A percentile compares a stretch with the other conserved stretches of the same genome.
These are phyloP conservation scores for Axis porcinus DNA, from an alignment of 2,113 vertebrate species.

Conservation along the genomic window DNA sequence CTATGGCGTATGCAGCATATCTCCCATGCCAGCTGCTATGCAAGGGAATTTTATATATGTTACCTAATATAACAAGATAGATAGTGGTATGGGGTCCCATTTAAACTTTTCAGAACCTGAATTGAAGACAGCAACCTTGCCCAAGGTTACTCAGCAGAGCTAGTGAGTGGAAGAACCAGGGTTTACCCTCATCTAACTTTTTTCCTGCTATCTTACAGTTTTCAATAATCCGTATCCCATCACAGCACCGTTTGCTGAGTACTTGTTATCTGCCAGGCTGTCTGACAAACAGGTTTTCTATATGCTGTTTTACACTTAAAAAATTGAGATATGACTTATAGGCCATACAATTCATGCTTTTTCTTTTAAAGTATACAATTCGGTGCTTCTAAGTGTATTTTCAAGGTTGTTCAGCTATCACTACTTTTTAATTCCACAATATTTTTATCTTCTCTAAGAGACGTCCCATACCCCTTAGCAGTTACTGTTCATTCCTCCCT, in stretches of 20 bases:
- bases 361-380: not conserved
- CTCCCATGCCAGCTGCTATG: not conserved
- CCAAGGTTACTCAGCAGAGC: conserved; percentile 16
- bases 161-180: not conserved
- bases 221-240: not conserved
- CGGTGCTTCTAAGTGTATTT: not conserved
- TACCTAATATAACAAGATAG: not conserved
- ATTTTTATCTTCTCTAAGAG: not conserved
- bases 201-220: not conserved
- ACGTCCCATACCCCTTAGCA: not conserved
- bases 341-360: not conserved
- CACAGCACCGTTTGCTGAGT: not conserved
- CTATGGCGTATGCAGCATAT: not conserved
- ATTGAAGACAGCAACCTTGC: not conserved
- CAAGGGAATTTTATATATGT: not conserved
- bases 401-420: not conserved
- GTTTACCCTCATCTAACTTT: not conserved
- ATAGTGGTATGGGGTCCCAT: not conserved
- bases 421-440: not conserved
- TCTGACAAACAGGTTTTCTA: not conserved
- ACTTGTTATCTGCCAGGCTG: not conserved
- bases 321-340: not conserved
- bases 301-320: not conserved
- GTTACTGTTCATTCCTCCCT: not conserved
- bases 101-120: not conserved